Percentiles rank a stretch among this genome's conserved stretches.
Conservation (phyloP, 2,888 invertebrate species). For the Platycheirus rosarum region DNA sequence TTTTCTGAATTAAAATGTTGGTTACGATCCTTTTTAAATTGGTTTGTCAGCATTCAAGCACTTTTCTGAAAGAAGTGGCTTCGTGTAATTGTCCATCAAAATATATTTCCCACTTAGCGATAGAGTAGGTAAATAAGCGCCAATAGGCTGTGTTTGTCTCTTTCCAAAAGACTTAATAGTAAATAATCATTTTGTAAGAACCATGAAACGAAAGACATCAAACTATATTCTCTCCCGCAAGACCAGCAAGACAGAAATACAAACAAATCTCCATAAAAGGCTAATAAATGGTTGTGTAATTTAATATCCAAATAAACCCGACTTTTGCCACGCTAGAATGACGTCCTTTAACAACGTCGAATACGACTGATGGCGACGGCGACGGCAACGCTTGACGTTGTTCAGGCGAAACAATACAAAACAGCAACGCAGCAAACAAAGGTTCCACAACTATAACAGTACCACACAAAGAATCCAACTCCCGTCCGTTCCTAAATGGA, state of each 20-base stretch:
- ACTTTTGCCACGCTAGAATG: conserved; percentile 62
- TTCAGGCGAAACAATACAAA: conserved; percentile 46
- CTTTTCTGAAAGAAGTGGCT: not conserved
- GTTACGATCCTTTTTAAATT: not conserved
- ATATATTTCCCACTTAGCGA: conserved; percentile 56
- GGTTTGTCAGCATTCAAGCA: not conserved
- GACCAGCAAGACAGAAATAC: conserved; percentile 1
- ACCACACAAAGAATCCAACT: conserved; percentile 60
- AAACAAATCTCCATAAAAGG: conserved; percentile 64
- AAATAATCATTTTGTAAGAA: conserved; percentile 33
- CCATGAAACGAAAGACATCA: conserved; percentile 22
- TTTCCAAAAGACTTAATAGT: conserved; percentile 22
- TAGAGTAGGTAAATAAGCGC: conserved; percentile 38
- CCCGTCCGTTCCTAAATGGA: conserved; percentile 7
- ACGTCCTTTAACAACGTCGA: conserved; percentile 18
- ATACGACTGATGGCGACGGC: conserved; percentile 1
- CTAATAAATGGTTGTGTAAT: conserved; percentile 73
- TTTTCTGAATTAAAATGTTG: too few relatives aligned
- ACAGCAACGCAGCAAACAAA: conserved; percentile 55
- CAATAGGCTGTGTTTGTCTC: conserved; percentile 6
- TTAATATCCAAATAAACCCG: conserved; percentile 73
- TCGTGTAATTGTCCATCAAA: conserved; percentile 33
- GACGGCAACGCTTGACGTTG: conserved; percentile 40
- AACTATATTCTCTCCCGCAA: conserved; percentile 17
- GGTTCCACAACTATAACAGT: conserved; percentile 25